Base-by-base conservation (phyloP, 1,140 invertebrate genomes). In the Anastrepha obliqua region DNA sequence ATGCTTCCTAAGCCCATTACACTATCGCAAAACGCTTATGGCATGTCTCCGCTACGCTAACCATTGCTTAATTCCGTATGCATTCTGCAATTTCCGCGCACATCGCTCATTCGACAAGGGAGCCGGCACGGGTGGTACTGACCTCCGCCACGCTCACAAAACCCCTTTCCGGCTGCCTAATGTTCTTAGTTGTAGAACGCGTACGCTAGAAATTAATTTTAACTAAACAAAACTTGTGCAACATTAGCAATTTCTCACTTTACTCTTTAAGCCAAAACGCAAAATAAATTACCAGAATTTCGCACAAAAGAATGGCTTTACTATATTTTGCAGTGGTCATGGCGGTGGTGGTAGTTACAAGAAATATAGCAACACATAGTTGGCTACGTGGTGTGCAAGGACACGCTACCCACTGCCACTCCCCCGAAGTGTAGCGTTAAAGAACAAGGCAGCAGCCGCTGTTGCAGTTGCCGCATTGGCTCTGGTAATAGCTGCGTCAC, bases 261-360 rank as follows among this genome's bases (percentile, higher is more conserved):
- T 55, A 81, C 44, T 55, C 74, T 55, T 74, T 55, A 20, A 81
- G n/a, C 47, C 74, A 11, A 81, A 81, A 81, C 9, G 17, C 47
- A 81, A 81, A 81, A 81, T 81, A 81, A 55, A 81, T 81, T 81
- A 81, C 74, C 17, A 51, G 74, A 81, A 81, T 81, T 81, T 55
- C 8, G 47, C 74, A 81, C 47, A 81, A 55, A 44, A 81, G 9
- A 62, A n/a, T 62, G 15, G 15, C 1, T 62, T 15, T 17, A 17
- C 60, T 17, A 67, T 67, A 67, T 67, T 67, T 6, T 20, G 13
- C 3, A 39, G 64, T 67, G 64, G 64, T 29, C 20, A 39, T 65
- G 64, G 64, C 39, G n/a, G 29, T 67, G 29, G 29, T 39, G 29
- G 20, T 20, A 39, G n/a, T 39, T 39, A 6, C 39, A 42, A 9